A percentile compares a stretch with the other conserved stretches of the same genome.
phyloP scores from a whole-genome alignment of 2,888 invertebrate genomes.

The Euproctis similis region DNA sequence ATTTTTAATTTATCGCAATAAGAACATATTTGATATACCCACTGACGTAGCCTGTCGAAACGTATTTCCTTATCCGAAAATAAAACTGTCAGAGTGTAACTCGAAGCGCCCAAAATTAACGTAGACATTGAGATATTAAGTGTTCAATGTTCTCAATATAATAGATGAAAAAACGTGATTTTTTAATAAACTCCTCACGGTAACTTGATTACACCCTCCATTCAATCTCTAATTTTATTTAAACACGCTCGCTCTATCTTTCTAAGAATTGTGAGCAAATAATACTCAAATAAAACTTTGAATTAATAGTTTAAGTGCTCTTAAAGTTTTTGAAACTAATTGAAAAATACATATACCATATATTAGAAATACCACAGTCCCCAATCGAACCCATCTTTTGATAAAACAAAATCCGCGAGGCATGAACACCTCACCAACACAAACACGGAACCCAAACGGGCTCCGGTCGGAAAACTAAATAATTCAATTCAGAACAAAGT shows the following conservation, averaged over 20 bases:
- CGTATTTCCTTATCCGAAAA: constrained; percentile 61
- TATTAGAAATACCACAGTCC: no score
- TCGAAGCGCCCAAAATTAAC: constrained; percentile 70
- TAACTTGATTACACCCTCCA: constrained; percentile 37
- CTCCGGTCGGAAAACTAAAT: constrained; percentile 70
- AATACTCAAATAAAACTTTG: no score
- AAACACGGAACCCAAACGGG: constrained; percentile 53
- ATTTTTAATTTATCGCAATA: constrained; percentile 33
- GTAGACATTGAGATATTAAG: constrained; percentile 74
- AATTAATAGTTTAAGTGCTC: no score
- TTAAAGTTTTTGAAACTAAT: no score
- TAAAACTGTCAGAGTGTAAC: constrained; percentile 68
- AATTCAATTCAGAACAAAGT: constrained; percentile 66
- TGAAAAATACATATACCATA: no score
- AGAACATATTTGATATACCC: constrained; percentile 26
- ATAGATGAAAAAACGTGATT: constrained; percentile 24
- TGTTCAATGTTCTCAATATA: constrained; percentile 44
- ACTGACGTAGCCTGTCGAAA: constrained; percentile 54
- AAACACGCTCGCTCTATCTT: not conserved
- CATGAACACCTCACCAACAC: constrained; percentile 41
- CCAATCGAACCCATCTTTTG: constrained; percentile 14
- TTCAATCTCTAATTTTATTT: constrained; percentile 17
- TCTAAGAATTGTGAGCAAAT: no score
- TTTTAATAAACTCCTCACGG: constrained; percentile 30
- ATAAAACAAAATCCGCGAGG: constrained; percentile 36